phyloP scores from a whole-genome alignment of 2,113 vertebrate species.

The Columba janthina region DNA sequence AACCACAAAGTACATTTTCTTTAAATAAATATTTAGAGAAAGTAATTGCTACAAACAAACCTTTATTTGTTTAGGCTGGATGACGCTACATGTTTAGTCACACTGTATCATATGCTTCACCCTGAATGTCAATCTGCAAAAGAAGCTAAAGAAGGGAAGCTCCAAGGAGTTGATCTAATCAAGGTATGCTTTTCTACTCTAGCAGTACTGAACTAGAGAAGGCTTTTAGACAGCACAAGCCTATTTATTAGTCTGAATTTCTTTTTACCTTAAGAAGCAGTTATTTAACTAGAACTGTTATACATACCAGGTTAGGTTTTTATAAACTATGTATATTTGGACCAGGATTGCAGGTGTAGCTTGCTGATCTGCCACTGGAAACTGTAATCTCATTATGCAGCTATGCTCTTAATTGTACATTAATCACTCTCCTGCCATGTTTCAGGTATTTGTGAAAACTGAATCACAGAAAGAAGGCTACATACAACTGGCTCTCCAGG shows the following conservation, averaged over 20 bases:
- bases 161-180: constrained; percentile 81
- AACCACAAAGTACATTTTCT: neutral
- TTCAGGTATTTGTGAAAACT: constrained; percentile 86
- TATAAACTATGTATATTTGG: neutral
- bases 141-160: constrained; percentile 76
- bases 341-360: neutral
- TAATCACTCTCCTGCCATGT: neutral
- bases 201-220: neutral
- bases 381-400: neutral
- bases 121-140: constrained; percentile 86
- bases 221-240: neutral
- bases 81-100: constrained; percentile 83
- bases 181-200: constrained; percentile 77
- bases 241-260: neutral
- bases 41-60: neutral
- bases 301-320: fast-evolving
- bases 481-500: constrained; percentile 88
- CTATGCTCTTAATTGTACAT: neutral
- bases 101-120: constrained; percentile 87
- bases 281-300: neutral
- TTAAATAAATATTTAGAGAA: neutral
- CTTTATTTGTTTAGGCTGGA: constrained; percentile 74
- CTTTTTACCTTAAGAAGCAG: neutral
- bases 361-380: neutral
- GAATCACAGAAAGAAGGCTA: constrained; percentile 88